Conservation (phyloP, 2,113 vertebrate genomes). For the Plotosus lineatus region DNA sequence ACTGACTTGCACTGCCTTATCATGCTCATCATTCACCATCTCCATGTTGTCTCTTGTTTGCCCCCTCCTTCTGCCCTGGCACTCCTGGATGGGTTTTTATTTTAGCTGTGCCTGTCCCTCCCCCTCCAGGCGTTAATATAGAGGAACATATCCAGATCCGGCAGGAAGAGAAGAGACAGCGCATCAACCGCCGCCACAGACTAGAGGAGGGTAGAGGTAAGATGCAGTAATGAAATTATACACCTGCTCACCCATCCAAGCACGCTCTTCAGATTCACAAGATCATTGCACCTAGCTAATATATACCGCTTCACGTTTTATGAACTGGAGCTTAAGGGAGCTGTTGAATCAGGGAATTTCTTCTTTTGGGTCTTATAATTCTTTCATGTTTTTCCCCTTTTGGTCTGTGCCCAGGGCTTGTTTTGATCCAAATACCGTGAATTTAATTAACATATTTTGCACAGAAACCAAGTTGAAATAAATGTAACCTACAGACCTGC, state of each 20-base stretch:
- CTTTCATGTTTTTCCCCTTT: no score
- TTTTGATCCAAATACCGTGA: background rate
- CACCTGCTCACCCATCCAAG: background rate
- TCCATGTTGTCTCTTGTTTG: conserved; percentile 67
- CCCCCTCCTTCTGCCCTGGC: conserved; percentile 52
- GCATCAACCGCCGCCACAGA: conserved; percentile 90
- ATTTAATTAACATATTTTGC: conserved; percentile 13
- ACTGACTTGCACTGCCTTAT: conserved; percentile 56
- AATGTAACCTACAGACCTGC: background rate
- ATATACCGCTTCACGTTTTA: background rate
- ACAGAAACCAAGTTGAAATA: background rate
- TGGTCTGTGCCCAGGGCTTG: background rate
- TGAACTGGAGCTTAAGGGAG: conserved; percentile 10
- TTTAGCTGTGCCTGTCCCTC: conserved; percentile 93
- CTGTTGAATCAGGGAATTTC: background rate
- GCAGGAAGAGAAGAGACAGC: conserved; percentile 95
- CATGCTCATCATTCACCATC: conserved; percentile 69
- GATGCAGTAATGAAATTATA: conserved; percentile 15
- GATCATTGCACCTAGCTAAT: background rate
- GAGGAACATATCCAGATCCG: conserved; percentile 97
- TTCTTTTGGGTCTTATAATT: background rate
- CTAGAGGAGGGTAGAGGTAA: conserved; percentile 96
- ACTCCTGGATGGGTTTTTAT: conserved; percentile 66
- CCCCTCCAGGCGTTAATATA: conserved; percentile 94
- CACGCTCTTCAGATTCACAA: background rate